Evolutionary conservation across 2,888 invertebrate species (phyloP).

Genomic region (Tortrix viridana): DNA sequence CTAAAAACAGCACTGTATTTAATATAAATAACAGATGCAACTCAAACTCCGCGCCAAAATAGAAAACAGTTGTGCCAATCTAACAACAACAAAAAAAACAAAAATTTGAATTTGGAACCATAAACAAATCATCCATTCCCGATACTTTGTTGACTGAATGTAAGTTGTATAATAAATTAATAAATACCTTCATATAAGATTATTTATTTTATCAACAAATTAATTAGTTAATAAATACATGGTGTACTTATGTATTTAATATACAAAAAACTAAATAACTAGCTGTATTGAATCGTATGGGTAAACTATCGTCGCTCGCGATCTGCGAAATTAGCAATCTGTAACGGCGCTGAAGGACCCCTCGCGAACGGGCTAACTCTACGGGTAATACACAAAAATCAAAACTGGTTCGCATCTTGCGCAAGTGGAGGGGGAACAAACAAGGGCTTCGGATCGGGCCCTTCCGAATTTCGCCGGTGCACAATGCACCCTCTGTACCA

Average conservation of each 20-base stretch:
- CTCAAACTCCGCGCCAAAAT: too few species aligned
- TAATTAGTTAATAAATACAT: too few species aligned
- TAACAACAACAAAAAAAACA: too few species aligned
- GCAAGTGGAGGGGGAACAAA: conserved; percentile 80
- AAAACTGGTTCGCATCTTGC: conserved; percentile 83
- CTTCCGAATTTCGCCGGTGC: conserved; percentile 83
- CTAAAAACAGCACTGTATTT: too few species aligned
- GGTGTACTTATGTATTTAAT: neutral
- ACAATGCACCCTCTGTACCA: conserved; percentile 83
- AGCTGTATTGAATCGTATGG: neutral
- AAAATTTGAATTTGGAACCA: too few species aligned
- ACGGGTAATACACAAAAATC: conserved; percentile 75
- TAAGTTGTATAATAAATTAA: too few species aligned
- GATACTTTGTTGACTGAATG: too few species aligned
- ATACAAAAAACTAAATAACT: neutral
- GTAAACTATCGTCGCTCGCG: conserved; percentile 11
- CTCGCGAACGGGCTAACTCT: conserved; percentile 65
- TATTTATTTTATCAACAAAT: too few species aligned
- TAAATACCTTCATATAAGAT: too few species aligned
- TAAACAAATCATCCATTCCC: too few species aligned
- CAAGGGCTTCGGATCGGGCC: conserved; percentile 78
- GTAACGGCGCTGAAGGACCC: conserved; percentile 57
- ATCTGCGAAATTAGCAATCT: conserved; percentile 33
- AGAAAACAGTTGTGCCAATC: too few species aligned
- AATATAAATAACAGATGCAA: too few species aligned